phyloP scores from a whole-genome alignment of 2,888 invertebrate genomes.

The Leuctra nigra region DNA sequence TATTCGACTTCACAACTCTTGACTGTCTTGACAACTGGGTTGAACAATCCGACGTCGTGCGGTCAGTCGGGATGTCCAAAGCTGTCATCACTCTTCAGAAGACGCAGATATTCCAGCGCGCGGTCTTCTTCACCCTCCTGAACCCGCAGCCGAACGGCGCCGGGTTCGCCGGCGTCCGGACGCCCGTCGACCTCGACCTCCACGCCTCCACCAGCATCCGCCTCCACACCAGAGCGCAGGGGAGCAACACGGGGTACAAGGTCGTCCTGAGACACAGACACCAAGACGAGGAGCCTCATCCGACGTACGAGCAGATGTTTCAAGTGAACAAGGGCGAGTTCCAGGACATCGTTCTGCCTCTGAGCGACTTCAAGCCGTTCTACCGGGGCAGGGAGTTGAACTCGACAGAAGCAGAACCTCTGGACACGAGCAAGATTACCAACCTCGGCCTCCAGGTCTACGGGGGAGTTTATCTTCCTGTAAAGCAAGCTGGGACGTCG shows the following conservation, averaged over 20 bases:
- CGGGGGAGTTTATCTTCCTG: slow-evolving; percentile 56
- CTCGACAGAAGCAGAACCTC: slow-evolving; percentile 41
- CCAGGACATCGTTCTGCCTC: slow-evolving; percentile 45
- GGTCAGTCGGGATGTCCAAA: slow-evolving; percentile 59
- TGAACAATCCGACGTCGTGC: slow-evolving; percentile 58
- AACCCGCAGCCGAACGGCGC: slow-evolving; percentile 63
- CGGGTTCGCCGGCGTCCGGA: slow-evolving; percentile 56
- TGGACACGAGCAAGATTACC: slow-evolving; percentile 51
- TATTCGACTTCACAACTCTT: slow-evolving; percentile 55
- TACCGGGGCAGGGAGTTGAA: slow-evolving; percentile 52
- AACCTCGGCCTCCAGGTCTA: slow-evolving; percentile 57
- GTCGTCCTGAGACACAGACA: slow-evolving; percentile 50
- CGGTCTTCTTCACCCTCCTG: slow-evolving; percentile 55
- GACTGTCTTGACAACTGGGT: slow-evolving; percentile 46
- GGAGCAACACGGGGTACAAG: slow-evolving; percentile 52
- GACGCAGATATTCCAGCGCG: slow-evolving; percentile 52
- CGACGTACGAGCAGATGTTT: slow-evolving; percentile 53
- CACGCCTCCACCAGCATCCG: slow-evolving; percentile 45
- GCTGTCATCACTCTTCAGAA: slow-evolving; percentile 52
- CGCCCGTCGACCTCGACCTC: slow-evolving; percentile 46
- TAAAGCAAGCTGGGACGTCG: slow-evolving; percentile 57
- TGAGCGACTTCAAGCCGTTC: slow-evolving; percentile 54
- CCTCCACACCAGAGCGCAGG: slow-evolving; percentile 52
- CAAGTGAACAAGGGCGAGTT: slow-evolving; percentile 51
- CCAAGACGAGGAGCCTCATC: slow-evolving; percentile 49